Base-by-base conservation (phyloP, 2,797 vertebrate species). In the Echeneis naucrates region DNA sequence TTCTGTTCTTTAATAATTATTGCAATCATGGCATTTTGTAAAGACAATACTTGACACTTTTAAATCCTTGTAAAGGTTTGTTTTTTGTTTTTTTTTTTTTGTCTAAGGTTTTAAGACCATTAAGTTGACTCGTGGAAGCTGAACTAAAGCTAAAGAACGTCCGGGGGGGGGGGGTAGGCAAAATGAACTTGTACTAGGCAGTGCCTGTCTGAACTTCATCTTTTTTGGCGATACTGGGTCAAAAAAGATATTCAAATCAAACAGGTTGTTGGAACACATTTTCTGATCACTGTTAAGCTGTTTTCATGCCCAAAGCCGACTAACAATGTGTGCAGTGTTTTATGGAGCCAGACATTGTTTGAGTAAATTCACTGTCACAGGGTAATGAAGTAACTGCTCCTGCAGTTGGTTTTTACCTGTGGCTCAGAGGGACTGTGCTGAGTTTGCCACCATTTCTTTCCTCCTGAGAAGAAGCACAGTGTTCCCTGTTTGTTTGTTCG, bases 401-500 rank as follows among this genome's bases (percentile, higher is more conserved):
- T 54, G 58, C 54, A 47, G 76, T 86, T 72, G 78, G 66, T 78
- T 88, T 80, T 76, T 78, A 78, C 76, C 73, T 40, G 44, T 74
- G 75, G 60, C 83, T 85, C 83, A 35, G 50, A 72, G 80, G 87
- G 82, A 80, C 84, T 77, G 59, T 30, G 72, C 55, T 35, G 33
- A 75, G 75, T 80, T 85, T 27, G 27, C 68, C 64, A 26, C 61
- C 48, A 72, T 62, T 78, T 72, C 45, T 74, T 76, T 81, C 58
- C 50, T 68, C 51, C 59, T 78, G 68, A 79, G 68, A 78, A 74
- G 69, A 71, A 72, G 71, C 71, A 56, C 62, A 65, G 35, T 56
- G 75, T 80, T 88, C 68, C 30, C 52, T 57, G 81, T 80, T 72
- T 83, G 75, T 90, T 90, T 85, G 72, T 80, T 80, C 26, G 51